Conservation (phyloP, 2,797 vertebrate species). For the Dendrocincla tyrannina region DNA sequence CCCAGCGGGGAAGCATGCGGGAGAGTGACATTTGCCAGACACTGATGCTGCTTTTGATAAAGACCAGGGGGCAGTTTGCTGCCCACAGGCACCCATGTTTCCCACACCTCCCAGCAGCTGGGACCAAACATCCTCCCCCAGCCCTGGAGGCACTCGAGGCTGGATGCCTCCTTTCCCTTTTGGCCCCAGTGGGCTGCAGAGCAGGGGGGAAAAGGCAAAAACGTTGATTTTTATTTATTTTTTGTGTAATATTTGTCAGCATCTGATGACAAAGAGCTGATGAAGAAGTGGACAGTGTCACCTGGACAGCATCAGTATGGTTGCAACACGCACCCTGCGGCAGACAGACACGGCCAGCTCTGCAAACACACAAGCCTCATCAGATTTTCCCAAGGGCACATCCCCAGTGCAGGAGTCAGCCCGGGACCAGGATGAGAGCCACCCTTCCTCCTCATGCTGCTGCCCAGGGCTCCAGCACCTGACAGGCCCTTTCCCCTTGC, state of each 20-base stretch:
- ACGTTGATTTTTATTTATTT: not conserved
- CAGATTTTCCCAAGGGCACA: not conserved
- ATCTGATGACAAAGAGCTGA: not conserved
- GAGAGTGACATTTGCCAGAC: slow-evolving; percentile 44
- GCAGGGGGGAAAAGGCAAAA: fast-evolving
- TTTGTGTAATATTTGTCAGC: not conserved
- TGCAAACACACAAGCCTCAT: not conserved
- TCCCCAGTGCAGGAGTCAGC: not conserved
- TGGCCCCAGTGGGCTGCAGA: fast-evolving
- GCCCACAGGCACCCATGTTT: slow-evolving; percentile 32
- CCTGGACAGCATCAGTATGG: not conserved
- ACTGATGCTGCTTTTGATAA: slow-evolving; percentile 29
- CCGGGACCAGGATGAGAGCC: not conserved
- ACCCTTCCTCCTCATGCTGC: not conserved
- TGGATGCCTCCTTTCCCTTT: not conserved
- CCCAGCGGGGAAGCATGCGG: not conserved
- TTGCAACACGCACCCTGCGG: not conserved
- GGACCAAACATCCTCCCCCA: not conserved
- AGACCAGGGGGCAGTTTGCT: not conserved
- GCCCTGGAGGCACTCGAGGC: fast-evolving
- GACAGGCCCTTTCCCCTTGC: not conserved
- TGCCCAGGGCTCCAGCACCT: not conserved
- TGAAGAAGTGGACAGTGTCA: not conserved
- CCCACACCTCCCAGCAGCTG: slow-evolving; percentile 42
- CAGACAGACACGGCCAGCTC: not conserved